Percentiles rank a stretch among this genome's conserved stretches.
phyloP scores from a whole-genome alignment of 2,113 vertebrate species.

The Corythaeola cristata region DNA sequence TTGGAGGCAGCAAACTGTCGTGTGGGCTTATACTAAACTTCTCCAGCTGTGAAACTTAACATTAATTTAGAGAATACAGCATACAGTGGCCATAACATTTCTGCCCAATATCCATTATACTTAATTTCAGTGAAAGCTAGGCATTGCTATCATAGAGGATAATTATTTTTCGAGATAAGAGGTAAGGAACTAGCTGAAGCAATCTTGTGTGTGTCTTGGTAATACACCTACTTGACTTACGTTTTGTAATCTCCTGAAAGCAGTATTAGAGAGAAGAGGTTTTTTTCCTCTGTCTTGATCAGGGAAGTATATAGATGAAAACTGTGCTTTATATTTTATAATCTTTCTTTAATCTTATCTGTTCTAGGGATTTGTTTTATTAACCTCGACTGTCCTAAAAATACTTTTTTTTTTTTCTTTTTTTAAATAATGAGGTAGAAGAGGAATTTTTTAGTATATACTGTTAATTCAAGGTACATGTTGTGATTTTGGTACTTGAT shows the following conservation, averaged over 20 bases:
- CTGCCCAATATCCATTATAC: too few species aligned
- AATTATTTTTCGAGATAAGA: background rate
- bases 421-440: background rate
- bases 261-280: background rate
- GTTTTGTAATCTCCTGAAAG: background rate
- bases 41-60: background rate
- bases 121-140: background rate
- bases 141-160: background rate
- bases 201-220: background rate
- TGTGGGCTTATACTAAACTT: background rate
- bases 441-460: background rate
- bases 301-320: background rate
- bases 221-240: background rate
- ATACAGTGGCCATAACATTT: background rate
- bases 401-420: background rate
- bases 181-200: background rate
- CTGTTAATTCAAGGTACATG: accelerated
- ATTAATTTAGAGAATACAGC: background rate
- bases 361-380: background rate
- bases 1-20: background rate
- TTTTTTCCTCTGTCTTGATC: background rate
- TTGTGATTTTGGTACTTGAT: background rate
- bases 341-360: background rate
- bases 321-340: background rate
- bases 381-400: background rate